Conservation (phyloP, 2,888 invertebrate genomes). For the Ectropis crepuscularia region DNA sequence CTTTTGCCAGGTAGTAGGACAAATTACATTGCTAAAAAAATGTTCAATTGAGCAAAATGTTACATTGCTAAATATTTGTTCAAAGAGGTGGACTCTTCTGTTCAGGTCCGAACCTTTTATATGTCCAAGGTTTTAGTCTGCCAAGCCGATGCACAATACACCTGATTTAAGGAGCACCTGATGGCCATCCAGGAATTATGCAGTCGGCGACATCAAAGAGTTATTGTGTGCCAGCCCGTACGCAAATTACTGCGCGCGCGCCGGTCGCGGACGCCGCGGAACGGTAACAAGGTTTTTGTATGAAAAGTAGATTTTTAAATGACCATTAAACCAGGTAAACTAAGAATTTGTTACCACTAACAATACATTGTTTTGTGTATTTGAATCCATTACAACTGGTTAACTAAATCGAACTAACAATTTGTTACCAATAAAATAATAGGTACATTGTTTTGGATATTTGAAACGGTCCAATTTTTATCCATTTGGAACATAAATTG, state of each 20-base stretch:
- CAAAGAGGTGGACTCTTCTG: neutral
- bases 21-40: too few relatives aligned
- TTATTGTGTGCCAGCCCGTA: conserved; percentile 57
- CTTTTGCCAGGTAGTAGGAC: too few relatives aligned
- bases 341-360: too few relatives aligned
- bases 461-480: too few relatives aligned
- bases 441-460: too few relatives aligned
- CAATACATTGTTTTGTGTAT: too few relatives aligned
- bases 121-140: neutral
- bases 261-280: neutral
- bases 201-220: conserved; percentile 58
- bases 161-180: conserved; percentile 14
- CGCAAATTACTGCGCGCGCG: conserved; percentile 46
- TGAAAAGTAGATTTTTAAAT: conserved; percentile 7
- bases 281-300: conserved; percentile 17
- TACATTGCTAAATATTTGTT: neutral
- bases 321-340: neutral
- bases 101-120: conserved; percentile 3
- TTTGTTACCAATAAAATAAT: too few relatives aligned
- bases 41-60: too few relatives aligned
- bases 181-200: conserved; percentile 30
- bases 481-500: too few relatives aligned
- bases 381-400: too few relatives aligned
- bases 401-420: too few relatives aligned
- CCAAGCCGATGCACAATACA: conserved; percentile 23